phyloP scores from a whole-genome alignment of 2,888 invertebrate genomes.

The Callyntrura sp. region DNA sequence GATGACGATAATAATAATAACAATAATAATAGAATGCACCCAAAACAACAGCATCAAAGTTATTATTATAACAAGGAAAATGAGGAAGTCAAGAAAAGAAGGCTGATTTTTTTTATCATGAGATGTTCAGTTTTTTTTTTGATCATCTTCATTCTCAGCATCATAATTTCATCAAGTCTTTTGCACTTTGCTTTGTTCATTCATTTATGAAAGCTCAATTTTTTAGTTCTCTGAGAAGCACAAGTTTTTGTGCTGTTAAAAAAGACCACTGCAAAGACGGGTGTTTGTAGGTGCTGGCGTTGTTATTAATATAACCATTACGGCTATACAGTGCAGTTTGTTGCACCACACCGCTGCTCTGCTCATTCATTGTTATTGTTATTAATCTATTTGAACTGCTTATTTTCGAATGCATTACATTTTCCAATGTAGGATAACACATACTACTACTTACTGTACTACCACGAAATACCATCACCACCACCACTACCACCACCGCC shows the following conservation, averaged over 20 bases:
- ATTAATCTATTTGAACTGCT: slow-evolving; percentile 32
- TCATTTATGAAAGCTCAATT: slow-evolving; percentile 65
- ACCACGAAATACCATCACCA: neutral
- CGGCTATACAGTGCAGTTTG: slow-evolving; percentile 33
- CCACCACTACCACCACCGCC: neutral
- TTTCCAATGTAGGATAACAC: slow-evolving; percentile 35
- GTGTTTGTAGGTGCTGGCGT: neutral
- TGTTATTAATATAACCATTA: slow-evolving; percentile 39
- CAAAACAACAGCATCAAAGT: slow-evolving; percentile 40
- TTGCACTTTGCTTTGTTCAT: slow-evolving; percentile 73
- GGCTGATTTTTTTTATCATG: slow-evolving; percentile 47
- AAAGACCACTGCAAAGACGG: neutral
- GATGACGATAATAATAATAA: slow-evolving; percentile 11
- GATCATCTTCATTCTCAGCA: slow-evolving; percentile 71
- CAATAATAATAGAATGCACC: slow-evolving; percentile 11
- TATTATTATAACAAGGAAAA: slow-evolving; percentile 56
- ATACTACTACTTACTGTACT: neutral
- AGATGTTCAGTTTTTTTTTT: slow-evolving; percentile 71
- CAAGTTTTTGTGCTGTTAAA: slow-evolving; percentile 2
- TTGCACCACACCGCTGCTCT: slow-evolving; percentile 21
- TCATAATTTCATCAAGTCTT: slow-evolving; percentile 64
- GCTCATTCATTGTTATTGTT: slow-evolving; percentile 30
- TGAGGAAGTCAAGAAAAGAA: slow-evolving; percentile 66
- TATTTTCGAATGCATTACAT: slow-evolving; percentile 45
- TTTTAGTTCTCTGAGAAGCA: slow-evolving; percentile 28